A percentile compares a stretch with the other conserved stretches of the same genome.
Conservation (phyloP, 2,797 vertebrate species). For the Neosalanx taihuensis region DNA sequence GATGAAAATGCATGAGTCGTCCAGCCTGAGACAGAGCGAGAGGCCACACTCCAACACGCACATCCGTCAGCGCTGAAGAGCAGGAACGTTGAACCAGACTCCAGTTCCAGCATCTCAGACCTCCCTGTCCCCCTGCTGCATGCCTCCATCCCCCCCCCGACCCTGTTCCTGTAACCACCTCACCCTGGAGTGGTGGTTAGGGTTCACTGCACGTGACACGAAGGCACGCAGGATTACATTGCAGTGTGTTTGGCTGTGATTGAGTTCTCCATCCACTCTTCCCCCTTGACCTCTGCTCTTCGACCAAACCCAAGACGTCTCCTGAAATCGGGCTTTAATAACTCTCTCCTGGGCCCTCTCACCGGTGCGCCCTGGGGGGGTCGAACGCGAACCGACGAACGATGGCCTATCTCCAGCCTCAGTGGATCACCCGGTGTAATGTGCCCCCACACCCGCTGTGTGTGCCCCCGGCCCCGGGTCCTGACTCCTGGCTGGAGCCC, state of each 20-base stretch:
- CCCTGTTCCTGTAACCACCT: background rate
- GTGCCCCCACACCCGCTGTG: too few relatives aligned
- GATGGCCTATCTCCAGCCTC: background rate
- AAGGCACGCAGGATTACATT: slow-evolving; percentile 7
- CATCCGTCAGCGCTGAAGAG: slow-evolving; percentile 51
- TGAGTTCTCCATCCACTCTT: slow-evolving; percentile 52
- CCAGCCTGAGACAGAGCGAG: slow-evolving; percentile 39
- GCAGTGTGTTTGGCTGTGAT: slow-evolving; percentile 49
- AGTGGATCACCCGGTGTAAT: slow-evolving; percentile 45
- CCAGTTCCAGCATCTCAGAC: slow-evolving; percentile 46
- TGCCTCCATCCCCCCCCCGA: background rate
- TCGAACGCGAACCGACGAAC: slow-evolving; percentile 39
- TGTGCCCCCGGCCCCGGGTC: slow-evolving; percentile 3
- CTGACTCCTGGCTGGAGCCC: background rate
- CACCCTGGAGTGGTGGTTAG: too few relatives aligned
- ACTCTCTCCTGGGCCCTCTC: slow-evolving; percentile 54
- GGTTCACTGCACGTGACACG: background rate
- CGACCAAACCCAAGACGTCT: slow-evolving; percentile 62
- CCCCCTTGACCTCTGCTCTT: slow-evolving; percentile 25
- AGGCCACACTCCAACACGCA: slow-evolving; percentile 38
- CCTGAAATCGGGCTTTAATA: slow-evolving; percentile 64
- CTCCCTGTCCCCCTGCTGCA: slow-evolving; percentile 31
- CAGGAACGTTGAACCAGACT: slow-evolving; percentile 49
- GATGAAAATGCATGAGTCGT: slow-evolving; percentile 63
- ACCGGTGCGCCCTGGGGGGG: slow-evolving; percentile 34